These are phyloP conservation scores for Synergus umbraculus DNA, from an alignment of 2,888 invertebrate species.

Conservation along the genomic window DNA sequence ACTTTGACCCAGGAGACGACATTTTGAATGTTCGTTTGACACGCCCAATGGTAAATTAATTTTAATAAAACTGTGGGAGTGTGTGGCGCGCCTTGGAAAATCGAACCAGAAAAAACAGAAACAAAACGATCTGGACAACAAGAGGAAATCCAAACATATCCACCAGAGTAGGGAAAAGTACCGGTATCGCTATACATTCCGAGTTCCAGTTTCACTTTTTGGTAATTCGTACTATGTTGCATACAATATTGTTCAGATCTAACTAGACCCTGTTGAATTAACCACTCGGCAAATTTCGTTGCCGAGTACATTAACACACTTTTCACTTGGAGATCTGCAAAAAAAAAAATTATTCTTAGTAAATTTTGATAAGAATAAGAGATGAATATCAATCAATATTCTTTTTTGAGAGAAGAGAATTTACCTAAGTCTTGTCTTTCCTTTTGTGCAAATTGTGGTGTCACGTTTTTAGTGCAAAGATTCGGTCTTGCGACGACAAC, in stretches of 20 bases:
- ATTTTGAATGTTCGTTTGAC: conserved; percentile 93
- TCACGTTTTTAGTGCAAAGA: conserved; percentile 84
- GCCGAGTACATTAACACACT: conserved; percentile 88
- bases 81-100: conserved; percentile 92
- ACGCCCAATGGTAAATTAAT: conserved; percentile 93
- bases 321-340: conserved; percentile 87
- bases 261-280: conserved; percentile 90
- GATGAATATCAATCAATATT: neutral
- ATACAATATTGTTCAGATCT: conserved; percentile 88
- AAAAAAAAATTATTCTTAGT: neutral
- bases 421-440: conserved; percentile 77
- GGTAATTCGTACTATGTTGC: conserved; percentile 79
- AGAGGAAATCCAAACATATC: conserved; percentile 94
- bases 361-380: neutral
- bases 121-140: conserved; percentile 92
- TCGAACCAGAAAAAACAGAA: conserved; percentile 91
- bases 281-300: conserved; percentile 93
- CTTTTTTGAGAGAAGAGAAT: conserved; percentile 12
- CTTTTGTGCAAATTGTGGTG: conserved; percentile 69
- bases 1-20: conserved; percentile 93
- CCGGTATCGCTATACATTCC: conserved; percentile 92
- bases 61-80: conserved; percentile 90
- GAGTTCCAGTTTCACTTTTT: conserved; percentile 85
- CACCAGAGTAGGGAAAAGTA: conserved; percentile 92
- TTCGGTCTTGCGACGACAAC: conserved; percentile 91